phyloP scores from a whole-genome alignment of 2,797 vertebrate genomes.

The Salarias fasciatus region DNA sequence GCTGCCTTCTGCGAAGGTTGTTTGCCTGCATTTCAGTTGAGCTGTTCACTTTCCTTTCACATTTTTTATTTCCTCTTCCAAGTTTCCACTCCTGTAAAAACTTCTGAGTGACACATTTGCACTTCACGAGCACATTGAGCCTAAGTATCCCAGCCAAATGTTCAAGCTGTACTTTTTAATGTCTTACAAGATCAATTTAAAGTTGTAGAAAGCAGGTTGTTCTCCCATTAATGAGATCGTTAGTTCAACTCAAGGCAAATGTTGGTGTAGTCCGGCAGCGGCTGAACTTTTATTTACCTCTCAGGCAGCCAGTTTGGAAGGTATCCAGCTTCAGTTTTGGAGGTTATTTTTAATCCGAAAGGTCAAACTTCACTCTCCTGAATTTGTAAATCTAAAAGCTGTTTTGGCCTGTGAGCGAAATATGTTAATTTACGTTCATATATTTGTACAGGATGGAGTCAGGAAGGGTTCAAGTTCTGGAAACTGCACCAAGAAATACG shows the following conservation, averaged over 20 bases:
- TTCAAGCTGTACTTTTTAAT: background rate
- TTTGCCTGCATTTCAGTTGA: background rate
- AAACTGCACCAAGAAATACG: conserved; percentile 34
- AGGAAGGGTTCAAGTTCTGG: conserved; percentile 17
- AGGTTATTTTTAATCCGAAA: conserved; percentile 47
- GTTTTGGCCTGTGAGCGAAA: conserved; percentile 23
- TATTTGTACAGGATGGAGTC: conserved; percentile 33
- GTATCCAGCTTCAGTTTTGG: conserved; percentile 10
- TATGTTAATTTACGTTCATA: conserved; percentile 30
- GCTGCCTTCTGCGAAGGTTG: background rate
- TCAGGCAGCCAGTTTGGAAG: conserved; percentile 11
- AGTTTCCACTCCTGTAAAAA: too few relatives aligned
- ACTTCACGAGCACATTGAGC: conserved; percentile 3
- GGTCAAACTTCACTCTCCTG: conserved; percentile 40
- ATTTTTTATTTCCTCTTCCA: too few relatives aligned
- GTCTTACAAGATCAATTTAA: background rate
- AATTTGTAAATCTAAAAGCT: conserved; percentile 27
- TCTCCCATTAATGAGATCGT: conserved; percentile 15
- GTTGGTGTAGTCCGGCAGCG: conserved; percentile 6
- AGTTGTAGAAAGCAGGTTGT: conserved; percentile 1
- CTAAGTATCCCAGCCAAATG: background rate
- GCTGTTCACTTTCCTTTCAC: too few relatives aligned
- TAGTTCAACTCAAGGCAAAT: conserved; percentile 28
- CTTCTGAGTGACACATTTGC: conserved; percentile 2
- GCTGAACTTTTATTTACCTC: conserved; percentile 36